Percentiles rank a stretch among this genome's conserved stretches.
Evolutionary conservation across 2,113 vertebrate species (phyloP).

Genomic region (Ochotona curzoniae): DNA sequence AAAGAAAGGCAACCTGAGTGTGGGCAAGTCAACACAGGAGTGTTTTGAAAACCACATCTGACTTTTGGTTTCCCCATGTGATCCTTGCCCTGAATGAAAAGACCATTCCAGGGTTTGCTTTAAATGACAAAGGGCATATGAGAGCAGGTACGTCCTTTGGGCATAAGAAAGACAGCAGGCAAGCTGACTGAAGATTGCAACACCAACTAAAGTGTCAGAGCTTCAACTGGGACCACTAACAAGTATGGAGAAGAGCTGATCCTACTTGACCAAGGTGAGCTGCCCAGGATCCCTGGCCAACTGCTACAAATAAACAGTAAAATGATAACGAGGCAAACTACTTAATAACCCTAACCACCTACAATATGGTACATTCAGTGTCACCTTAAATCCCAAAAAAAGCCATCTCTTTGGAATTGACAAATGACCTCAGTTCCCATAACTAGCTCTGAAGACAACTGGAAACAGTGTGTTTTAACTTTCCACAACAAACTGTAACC

Average conservation of each 20-base stretch:
- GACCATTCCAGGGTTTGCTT: too few relatives aligned
- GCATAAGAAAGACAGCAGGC: not conserved
- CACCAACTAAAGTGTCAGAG: not conserved
- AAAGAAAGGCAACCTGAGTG: not conserved
- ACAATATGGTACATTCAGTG: rapidly evolving
- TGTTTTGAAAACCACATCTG: not conserved
- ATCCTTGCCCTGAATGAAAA: not conserved
- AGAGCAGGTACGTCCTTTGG: not conserved
- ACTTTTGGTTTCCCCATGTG: not conserved
- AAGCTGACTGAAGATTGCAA: not conserved
- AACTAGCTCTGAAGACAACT: not conserved
- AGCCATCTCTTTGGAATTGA: not conserved
- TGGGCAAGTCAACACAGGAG: not conserved
- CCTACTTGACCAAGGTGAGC: not conserved
- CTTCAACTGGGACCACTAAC: not conserved
- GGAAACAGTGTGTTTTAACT: not conserved
- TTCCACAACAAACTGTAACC: not conserved
- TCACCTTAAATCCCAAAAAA: not conserved
- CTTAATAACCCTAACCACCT: not conserved
- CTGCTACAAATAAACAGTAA: not conserved
- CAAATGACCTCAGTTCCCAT: not conserved
- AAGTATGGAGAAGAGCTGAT: not conserved
- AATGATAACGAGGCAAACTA: not conserved
- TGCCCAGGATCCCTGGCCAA: rapidly evolving
- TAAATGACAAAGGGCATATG: too few relatives aligned